Evolutionary conservation across 2,888 invertebrate species (phyloP), one percentile per base, ranked within the genome.

Genomic region (Sminthurinus aureus): DNA sequence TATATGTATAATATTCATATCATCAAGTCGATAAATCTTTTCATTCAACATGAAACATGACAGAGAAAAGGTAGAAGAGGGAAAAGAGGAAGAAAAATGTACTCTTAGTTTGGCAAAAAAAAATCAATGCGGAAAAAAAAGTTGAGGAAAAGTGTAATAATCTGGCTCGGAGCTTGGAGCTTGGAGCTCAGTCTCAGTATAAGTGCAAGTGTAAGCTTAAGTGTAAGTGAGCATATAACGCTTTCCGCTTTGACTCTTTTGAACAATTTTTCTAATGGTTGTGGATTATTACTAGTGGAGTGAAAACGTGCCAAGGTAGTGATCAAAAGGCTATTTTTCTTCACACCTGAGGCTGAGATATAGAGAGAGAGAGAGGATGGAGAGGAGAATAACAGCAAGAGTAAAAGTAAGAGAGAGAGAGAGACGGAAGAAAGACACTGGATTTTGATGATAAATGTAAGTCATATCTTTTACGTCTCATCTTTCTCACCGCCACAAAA

Each of bases 391-490:
- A n/a, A n/a, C n/a, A n/a, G n/a, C n/a, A n/a, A n/a, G n/a, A n/a
- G n/a, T n/a, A n/a, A n/a, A n/a, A n/a, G n/a, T n/a, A n/a, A n/a
- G n/a, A n/a, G n/a, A n/a, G n/a, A 6, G 38, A 38, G 38, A 38
- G 38, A 38, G 38, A 38, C 1, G 38, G 38, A 38, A 38, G 38
- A 38, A 38, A 38, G 38, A 58, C 58, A 58, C 58, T 58, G 58
- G 13, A 58, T 58, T 58, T 58, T 58, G 58, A 58, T 69, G 69
- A 69, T 69, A 20, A 69, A 69, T 69, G 20, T 69, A 69, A 69
- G 69, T 69, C 69, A 69, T 69, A 69, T 69, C 69, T 69, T 69
- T 18, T 69, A 1, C 69, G 20, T 69, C 69, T 22, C 69, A 69
- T 69, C 69, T 20, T 69, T 20, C 13, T 69, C 38, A 38, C 38